Percentiles rank a stretch among this genome's conserved stretches.
Conservation (phyloP, 64 coral and sea anemone genomes). For the Pocillopora verrucosa region DNA sequence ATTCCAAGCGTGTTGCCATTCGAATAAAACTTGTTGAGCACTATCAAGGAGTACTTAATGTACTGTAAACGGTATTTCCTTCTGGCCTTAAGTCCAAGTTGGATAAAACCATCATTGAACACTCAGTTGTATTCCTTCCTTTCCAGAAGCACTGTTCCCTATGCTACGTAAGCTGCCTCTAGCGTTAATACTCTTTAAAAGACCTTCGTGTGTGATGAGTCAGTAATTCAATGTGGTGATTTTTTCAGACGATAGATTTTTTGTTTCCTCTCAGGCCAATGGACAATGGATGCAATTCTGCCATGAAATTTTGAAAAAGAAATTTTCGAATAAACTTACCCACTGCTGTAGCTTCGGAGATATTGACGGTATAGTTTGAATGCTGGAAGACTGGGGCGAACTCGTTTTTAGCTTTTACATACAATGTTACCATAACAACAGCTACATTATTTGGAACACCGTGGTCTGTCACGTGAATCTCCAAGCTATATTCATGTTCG, state of each 20-base stretch:
- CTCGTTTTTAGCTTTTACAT: conserved; percentile 45
- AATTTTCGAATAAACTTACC: background rate
- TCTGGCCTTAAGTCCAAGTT: background rate
- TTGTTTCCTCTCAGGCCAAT: too few relatives aligned
- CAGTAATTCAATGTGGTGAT: too few relatives aligned
- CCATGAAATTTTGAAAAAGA: background rate
- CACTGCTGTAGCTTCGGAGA: conserved; percentile 47
- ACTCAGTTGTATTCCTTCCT: too few relatives aligned
- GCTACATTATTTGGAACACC: conserved; percentile 22
- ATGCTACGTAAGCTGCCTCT: background rate
- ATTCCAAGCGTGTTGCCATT: background rate
- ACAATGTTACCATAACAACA: conserved; percentile 58
- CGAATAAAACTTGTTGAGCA: background rate
- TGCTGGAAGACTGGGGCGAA: conserved; percentile 33
- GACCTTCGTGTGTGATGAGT: too few relatives aligned
- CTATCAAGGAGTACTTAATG: background rate
- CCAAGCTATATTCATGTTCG: conserved; percentile 39
- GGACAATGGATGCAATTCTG: background rate
- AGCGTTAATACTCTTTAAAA: too few relatives aligned
- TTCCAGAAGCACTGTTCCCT: too few relatives aligned
- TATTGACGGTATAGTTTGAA: conserved; percentile 42
- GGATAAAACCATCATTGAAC: background rate
- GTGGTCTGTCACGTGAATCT: conserved; percentile 33
- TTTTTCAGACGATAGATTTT: too few relatives aligned
- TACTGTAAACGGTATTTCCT: background rate